Evolutionary conservation across 2,888 invertebrate genomes (phyloP), one percentile per base, ranked within the genome.

Genomic region (Trachelus troglodyta): DNA sequence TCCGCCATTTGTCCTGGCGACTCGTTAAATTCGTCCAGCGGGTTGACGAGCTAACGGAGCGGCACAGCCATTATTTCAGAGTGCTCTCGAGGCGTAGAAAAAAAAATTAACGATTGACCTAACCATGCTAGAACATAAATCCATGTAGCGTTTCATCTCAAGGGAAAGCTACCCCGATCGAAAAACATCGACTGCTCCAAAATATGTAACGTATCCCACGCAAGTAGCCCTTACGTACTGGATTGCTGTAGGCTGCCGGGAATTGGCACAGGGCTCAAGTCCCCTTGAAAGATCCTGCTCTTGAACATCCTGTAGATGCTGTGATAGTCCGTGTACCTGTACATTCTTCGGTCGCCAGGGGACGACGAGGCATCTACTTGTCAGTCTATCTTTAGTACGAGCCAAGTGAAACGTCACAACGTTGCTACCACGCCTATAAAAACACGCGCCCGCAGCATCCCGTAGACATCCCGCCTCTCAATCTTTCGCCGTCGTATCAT

Each of bases 261-360:
- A 82, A 89, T 87, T 75, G 88, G 85, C 69, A 88, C 85, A 74
- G 89, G 89, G 81, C 89, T 89, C 73, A 88, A 84, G 81, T 89
- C 87, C 79, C 89, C 88, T 87, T 89, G 89, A 79, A 89, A 89
- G 79, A 89, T 89, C 81, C 89, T 86, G 85, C 89, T 89, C 84
- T 89, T 89, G 86, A 89, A 89, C 89, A 89, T 89, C 84, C 80
- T 87, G 86, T 86, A 85, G 82, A 86, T 83, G 82, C 83, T 86
- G 78, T 80, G 84, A 81, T 84, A 83, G 78, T 88, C 85, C 79
- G 84, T 85, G 76, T 86, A 87, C 80, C 83, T 83, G 81, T 83
- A 84, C 88, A 86, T 86, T 78, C 82, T 83, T 80, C 73, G 77
- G 56, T 56, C 56, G 56, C 56, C 56, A 34, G 33, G 71, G 71